phyloP scores from a whole-genome alignment of 2,888 invertebrate species.

The Smittia aterrima region DNA sequence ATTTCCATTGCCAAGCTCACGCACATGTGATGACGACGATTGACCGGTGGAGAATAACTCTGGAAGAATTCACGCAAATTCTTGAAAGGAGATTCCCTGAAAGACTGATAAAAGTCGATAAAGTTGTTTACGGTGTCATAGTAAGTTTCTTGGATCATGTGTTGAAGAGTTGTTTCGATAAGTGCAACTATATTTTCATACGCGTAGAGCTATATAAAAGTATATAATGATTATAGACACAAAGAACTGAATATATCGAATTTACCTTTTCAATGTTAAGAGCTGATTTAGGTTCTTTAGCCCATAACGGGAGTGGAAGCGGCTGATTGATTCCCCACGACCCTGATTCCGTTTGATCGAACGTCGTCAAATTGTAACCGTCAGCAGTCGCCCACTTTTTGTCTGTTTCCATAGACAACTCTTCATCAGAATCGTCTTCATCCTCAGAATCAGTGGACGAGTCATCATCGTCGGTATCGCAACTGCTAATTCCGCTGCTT shows the following conservation, averaged over 20 bases:
- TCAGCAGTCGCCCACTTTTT: constrained; percentile 45
- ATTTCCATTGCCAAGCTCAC: constrained; percentile 84
- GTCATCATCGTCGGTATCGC: constrained; percentile 21
- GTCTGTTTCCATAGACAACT: constrained; percentile 31
- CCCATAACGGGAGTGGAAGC: constrained; percentile 76
- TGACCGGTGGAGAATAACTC: constrained; percentile 74
- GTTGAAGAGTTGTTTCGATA: constrained; percentile 77
- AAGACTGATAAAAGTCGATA: constrained; percentile 65
- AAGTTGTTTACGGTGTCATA: constrained; percentile 89
- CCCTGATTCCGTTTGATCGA: constrained; percentile 53
- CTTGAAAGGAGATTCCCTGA: constrained; percentile 60
- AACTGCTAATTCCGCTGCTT: constrained; percentile 26
- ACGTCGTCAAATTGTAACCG: constrained; percentile 53
- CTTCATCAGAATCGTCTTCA: constrained; percentile 6
- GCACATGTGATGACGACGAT: constrained; percentile 78
- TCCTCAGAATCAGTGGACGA: background rate
- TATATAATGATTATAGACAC: too few relatives aligned
- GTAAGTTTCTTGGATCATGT: constrained; percentile 77
- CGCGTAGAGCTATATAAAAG: constrained; percentile 51
- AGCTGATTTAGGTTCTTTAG: constrained; percentile 55
- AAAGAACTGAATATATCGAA: background rate
- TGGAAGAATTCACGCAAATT: constrained; percentile 71
- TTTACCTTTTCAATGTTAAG: constrained; percentile 46
- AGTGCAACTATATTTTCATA: constrained; percentile 78
- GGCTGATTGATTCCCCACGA: constrained; percentile 69